phyloP scores from a whole-genome alignment of 2,797 vertebrate genomes.

The Tapirus indicus region DNA sequence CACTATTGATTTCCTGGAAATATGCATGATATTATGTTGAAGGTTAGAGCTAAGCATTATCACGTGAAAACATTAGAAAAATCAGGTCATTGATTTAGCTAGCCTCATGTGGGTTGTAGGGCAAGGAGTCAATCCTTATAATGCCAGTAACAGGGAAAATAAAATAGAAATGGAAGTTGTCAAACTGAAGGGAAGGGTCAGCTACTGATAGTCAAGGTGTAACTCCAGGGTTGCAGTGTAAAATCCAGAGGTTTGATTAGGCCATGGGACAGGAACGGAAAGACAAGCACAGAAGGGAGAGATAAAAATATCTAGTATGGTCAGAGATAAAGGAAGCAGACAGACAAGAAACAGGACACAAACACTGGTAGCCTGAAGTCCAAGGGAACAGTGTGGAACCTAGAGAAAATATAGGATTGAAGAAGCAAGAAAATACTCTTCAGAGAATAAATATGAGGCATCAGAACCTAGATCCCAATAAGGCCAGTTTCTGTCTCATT shows the following conservation, averaged over 20 bases:
- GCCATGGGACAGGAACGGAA: neutral
- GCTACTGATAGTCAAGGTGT: neutral
- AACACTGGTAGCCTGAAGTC: neutral
- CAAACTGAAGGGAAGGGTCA: neutral
- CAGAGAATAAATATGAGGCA: neutral
- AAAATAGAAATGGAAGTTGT: neutral
- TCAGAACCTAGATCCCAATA: neutral
- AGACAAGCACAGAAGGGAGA: neutral
- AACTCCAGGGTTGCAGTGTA: neutral
- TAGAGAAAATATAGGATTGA: neutral
- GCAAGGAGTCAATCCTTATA: neutral
- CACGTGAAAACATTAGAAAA: slow-evolving; percentile 11
- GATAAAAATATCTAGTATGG: neutral
- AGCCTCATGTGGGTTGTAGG: neutral
- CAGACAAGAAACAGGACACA: neutral
- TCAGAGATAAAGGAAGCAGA: neutral
- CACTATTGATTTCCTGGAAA: neutral
- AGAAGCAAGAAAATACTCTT: neutral
- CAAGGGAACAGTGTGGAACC: neutral
- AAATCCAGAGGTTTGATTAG: neutral
- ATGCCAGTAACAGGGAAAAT: neutral
- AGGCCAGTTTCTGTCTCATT: neutral
- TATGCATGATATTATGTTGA: neutral
- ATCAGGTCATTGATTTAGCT: neutral
- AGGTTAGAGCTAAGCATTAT: neutral